phyloP scores from a whole-genome alignment of 2,113 vertebrate species.

The Pygoscelis adeliae region DNA sequence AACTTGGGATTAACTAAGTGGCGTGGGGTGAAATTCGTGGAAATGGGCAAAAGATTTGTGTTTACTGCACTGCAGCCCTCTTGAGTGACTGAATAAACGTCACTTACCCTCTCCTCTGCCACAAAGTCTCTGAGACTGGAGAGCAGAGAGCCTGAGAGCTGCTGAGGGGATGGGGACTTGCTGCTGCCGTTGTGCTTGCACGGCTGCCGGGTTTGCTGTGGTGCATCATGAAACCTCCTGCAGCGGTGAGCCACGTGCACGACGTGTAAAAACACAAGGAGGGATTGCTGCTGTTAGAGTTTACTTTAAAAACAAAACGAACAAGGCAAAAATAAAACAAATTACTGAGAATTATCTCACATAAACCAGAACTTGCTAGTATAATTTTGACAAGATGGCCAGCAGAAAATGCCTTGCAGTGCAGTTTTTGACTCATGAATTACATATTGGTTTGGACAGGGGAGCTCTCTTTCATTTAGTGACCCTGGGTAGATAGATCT shows the following conservation, averaged over 20 bases:
- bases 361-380: background rate
- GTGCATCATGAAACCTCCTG: background rate
- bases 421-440: background rate
- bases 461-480: background rate
- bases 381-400: background rate
- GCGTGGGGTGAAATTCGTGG: background rate
- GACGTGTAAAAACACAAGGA: background rate
- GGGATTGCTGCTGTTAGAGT: background rate
- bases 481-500: background rate
- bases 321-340: background rate
- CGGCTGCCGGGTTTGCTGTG: background rate
- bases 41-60: background rate
- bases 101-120: background rate
- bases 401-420: background rate
- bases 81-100: background rate
- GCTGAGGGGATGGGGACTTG: background rate
- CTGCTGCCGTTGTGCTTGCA: background rate
- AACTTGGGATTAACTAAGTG: background rate
- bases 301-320: background rate
- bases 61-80: background rate
- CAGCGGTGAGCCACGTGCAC: accelerated
- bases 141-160: background rate
- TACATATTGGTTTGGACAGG: background rate
- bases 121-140: background rate
- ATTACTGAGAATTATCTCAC: background rate